Percentiles rank a stretch among this genome's conserved stretches.
phyloP scores from a whole-genome alignment of 2,888 invertebrate genomes.

The Aphidoletes aphidimyza region DNA sequence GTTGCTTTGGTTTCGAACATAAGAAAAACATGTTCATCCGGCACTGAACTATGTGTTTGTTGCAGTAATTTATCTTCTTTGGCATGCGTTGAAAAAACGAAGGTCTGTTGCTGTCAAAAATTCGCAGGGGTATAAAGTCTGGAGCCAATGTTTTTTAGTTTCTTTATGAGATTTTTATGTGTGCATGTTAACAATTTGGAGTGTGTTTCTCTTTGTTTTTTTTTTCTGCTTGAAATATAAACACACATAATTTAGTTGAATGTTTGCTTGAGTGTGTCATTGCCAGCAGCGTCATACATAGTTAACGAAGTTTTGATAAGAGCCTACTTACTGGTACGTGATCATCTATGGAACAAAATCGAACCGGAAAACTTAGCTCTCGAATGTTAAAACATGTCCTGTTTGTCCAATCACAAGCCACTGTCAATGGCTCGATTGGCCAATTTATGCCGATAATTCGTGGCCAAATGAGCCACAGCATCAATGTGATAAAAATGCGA shows the following conservation, averaged over 20 bases:
- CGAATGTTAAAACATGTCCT: neutral
- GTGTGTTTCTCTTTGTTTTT: neutral
- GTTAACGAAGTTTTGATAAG: neutral
- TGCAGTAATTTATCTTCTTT: slow-evolving; percentile 10
- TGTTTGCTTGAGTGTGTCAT: neutral
- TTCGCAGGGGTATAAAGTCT: neutral
- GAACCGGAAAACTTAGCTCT: neutral
- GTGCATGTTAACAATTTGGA: neutral
- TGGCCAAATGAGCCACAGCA: neutral
- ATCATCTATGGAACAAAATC: neutral
- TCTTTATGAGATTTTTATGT: neutral
- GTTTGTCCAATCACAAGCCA: neutral
- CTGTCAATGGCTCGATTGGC: neutral
- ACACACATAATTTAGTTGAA: neutral
- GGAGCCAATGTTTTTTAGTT: neutral
- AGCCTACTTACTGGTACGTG: neutral
- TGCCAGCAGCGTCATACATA: neutral
- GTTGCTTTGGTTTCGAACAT: neutral
- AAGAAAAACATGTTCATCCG: neutral
- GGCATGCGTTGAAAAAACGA: neutral
- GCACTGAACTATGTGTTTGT: neutral
- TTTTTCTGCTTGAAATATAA: too few relatives aligned
- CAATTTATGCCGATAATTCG: neutral
- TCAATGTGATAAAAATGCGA: slow-evolving; percentile 19
- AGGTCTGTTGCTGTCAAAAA: neutral